Base-by-base conservation (phyloP, 1,140 invertebrate species). In the Oncopodura yosiiana region DNA sequence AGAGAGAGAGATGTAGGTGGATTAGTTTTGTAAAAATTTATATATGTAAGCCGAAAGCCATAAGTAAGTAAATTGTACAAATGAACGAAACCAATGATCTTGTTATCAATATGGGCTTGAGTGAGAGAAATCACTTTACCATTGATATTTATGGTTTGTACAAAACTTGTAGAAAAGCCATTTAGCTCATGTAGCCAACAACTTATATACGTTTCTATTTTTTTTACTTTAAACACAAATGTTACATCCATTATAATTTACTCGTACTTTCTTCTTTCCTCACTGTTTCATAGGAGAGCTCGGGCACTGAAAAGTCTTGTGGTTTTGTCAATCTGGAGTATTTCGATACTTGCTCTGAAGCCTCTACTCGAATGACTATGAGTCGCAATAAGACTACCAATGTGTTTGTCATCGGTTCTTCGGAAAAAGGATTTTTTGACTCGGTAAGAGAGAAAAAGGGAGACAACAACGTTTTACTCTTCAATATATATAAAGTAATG, bases 301-400 rank as follows among this genome's bases (percentile, higher is more conserved):
- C 61, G 39, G 63, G 64, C 9, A 58, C 39, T 6, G 67, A 68
- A 37, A 66, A 67, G 51, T 56, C 56, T 8, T 62, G 60, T 24
- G 68, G 66, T 0, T 65, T 66, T 53, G 61, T 70, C n/a, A 68
- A 68, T 56, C 60, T 70, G 30, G 69, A 69, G 39, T 68, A 69
- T 55, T 69, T 65, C 42, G 68, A 70, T 55, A 57, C 64, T 9
- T 68, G 67, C 44, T 59, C 64, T 14, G 65, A 66, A 48, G 62
- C 62, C 1, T 60, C 39, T 1, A 54, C 62, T 14, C 67, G 68
- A 52, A 67, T 66, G 51, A 61, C 62, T 36, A 64, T 63, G 55
- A n/a, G n/a, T n/a, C n/a, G n/a, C n/a, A n/a, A n/a, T n/a, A 67
- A 65, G 44, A 61, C 64, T 21, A 64, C 67, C 26, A 65, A 69